Evolutionary conservation across 2,113 vertebrate genomes (phyloP), one percentile per base, ranked within the genome.

Genomic region (Hystrix brachyura): DNA sequence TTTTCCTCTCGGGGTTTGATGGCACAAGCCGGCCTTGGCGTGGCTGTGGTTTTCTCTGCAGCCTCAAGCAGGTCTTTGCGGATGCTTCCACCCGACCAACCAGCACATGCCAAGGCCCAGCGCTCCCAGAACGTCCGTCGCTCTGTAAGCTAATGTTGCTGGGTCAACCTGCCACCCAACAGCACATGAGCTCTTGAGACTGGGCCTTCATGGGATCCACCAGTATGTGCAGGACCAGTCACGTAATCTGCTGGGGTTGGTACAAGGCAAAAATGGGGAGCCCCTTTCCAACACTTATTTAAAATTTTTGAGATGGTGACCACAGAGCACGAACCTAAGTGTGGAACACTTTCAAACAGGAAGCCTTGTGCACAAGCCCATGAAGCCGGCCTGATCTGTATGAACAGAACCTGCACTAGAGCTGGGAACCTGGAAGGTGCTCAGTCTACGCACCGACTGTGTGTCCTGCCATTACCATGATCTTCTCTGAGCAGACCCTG

Each of bases 51-150:
- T n/a, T 53, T n/a, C 53, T 72, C 19, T 32, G 48, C 17, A 23
- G 53, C 32, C 43, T 76, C 25, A 10, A 60, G n/a, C 21, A 67
- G n/a, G 3, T 93, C 64, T 78, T 38, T 12, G n/a, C 10, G 18
- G 27, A 15, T 1, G 11, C 29, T 46, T 67, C 78, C 17, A 60
- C n/a, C 29, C 62, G 46, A 3, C 27, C 9, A 0, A 53, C 60
- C 64, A 79, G 13, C 32, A 17, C 21, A 19, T 0, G 17, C 7
- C 2, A 19, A 17, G 21, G 51, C 59, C 55, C 7, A 0, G 1
- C 0, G 2, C 13, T 38, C 46, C 34, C n/a, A 38, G 79, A 18
- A 23, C 0, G 8, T 0, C 4, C 0, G 9, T 0, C 34, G 4
- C n/a, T 72, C 71, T 43, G 38, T 19, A 5, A 53, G 3, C 18